These are phyloP conservation scores for Nesidiocoris tenuis DNA, from an alignment of 2,888 invertebrate species.

Conservation along the genomic window DNA sequence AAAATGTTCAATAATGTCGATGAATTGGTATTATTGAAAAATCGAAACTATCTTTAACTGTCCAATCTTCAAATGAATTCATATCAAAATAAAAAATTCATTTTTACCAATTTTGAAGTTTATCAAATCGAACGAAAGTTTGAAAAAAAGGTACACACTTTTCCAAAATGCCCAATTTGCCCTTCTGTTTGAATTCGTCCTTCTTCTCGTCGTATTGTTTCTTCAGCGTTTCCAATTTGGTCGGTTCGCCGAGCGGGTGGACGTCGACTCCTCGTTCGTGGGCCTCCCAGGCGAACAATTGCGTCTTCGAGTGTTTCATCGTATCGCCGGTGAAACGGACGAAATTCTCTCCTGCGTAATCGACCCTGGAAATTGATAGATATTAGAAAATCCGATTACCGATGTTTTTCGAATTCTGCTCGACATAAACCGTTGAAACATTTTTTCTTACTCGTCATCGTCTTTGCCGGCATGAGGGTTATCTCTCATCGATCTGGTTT, in stretches of 20 bases:
- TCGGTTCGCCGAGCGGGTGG: conserved; percentile 94
- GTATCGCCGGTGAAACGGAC: conserved; percentile 94
- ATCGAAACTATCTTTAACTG: background rate
- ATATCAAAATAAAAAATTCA: background rate
- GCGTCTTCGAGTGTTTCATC: conserved; percentile 81
- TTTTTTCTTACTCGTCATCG: conserved; percentile 61
- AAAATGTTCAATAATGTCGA: background rate
- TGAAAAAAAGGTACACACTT: conserved; percentile 53
- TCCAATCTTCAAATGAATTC: background rate
- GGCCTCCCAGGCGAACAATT: conserved; percentile 97
- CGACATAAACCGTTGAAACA: background rate
- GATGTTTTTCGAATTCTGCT: background rate
- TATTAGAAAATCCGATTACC: conserved; percentile 1
- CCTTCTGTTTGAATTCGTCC: conserved; percentile 82
- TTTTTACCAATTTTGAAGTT: too few species aligned
- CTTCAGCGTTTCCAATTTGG: conserved; percentile 88
- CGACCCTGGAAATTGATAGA: conserved; percentile 58
- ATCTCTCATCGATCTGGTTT: conserved; percentile 97
- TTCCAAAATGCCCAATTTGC: conserved; percentile 75
- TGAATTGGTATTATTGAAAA: background rate
- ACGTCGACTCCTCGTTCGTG: conserved; percentile 90
- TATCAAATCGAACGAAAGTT: background rate
- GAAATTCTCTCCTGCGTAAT: conserved; percentile 95
- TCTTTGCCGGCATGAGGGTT: conserved; percentile 73
- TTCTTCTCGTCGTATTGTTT: conserved; percentile 87